Percentiles rank a stretch among this genome's conserved stretches.
These are phyloP conservation scores for Manduca sexta DNA, from an alignment of 1,140 invertebrate species.

Conservation along the genomic window DNA sequence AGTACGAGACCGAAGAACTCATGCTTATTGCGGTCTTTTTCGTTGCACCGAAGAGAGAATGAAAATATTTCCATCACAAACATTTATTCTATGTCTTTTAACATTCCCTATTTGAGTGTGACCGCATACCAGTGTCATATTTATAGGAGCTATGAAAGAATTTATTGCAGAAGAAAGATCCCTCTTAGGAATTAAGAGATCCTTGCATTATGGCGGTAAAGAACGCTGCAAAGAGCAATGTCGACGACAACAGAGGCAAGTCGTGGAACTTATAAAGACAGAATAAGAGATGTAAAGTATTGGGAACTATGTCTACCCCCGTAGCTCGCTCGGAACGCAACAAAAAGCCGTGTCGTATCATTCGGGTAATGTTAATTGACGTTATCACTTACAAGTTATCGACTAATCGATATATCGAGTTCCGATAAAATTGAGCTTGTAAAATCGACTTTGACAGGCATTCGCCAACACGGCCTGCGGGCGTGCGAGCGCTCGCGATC, in stretches of 20 bases:
- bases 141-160: too few relatives aligned
- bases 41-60: neutral
- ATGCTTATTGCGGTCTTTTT: too few relatives aligned
- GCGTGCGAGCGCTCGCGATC: conserved; percentile 13
- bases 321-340: conserved; percentile 17
- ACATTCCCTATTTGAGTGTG: too few relatives aligned
- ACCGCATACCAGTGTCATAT: too few relatives aligned
- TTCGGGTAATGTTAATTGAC: conserved; percentile 49
- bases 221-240: neutral
- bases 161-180: too few relatives aligned
- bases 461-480: conserved; percentile 15
- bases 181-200: too few relatives aligned
- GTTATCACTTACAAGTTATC: conserved; percentile 59
- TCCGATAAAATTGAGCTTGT: conserved; percentile 67
- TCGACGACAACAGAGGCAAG: neutral
- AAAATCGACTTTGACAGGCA: conserved; percentile 54
- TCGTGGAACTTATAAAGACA: neutral
- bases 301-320: conserved; percentile 15
- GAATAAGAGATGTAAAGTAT: neutral
- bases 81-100: too few relatives aligned
- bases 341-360: conserved; percentile 9
- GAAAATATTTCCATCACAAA: too few relatives aligned
- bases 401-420: conserved; percentile 48
- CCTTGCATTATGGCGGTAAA: too few relatives aligned
- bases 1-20: too few relatives aligned